These are phyloP conservation scores for Monodelphis domestica DNA, from an alignment of 2,797 vertebrate species.

Conservation along the genomic window DNA sequence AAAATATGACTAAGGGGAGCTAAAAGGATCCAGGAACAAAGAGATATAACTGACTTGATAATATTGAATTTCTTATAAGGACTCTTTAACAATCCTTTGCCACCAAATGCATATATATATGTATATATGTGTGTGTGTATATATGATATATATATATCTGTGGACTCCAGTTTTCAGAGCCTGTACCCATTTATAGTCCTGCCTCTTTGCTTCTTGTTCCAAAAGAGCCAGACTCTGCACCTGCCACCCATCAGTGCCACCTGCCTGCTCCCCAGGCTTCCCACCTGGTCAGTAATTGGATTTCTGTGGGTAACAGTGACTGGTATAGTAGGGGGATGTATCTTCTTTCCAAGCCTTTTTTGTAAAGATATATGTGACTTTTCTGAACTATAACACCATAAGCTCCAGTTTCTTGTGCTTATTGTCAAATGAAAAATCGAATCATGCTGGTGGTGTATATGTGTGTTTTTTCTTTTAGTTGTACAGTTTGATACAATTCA, in stretches of 20 bases:
- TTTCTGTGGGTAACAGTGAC: neutral
- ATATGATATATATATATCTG: too few relatives aligned
- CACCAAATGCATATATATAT: neutral
- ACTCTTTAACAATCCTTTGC: neutral
- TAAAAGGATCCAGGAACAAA: neutral
- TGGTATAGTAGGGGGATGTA: neutral
- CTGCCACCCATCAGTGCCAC: neutral
- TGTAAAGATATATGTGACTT: neutral
- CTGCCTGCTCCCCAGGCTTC: neutral
- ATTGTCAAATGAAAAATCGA: accelerated
- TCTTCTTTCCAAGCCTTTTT: neutral
- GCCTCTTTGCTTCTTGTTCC: neutral
- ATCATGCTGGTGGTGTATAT: accelerated
- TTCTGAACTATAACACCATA: accelerated
- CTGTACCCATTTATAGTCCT: neutral
- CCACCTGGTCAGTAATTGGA: neutral
- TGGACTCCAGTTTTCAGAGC: neutral
- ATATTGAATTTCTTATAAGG: neutral
- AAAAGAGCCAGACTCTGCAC: neutral
- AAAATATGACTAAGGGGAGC: neutral
- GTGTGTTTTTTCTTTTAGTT: neutral
- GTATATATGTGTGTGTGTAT: too few relatives aligned
- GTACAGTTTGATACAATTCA: neutral
- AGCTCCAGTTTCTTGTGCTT: too few relatives aligned
- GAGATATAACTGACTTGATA: neutral